Conservation (phyloP, 2,888 invertebrate genomes). For the Papilio demoleus region DNA sequence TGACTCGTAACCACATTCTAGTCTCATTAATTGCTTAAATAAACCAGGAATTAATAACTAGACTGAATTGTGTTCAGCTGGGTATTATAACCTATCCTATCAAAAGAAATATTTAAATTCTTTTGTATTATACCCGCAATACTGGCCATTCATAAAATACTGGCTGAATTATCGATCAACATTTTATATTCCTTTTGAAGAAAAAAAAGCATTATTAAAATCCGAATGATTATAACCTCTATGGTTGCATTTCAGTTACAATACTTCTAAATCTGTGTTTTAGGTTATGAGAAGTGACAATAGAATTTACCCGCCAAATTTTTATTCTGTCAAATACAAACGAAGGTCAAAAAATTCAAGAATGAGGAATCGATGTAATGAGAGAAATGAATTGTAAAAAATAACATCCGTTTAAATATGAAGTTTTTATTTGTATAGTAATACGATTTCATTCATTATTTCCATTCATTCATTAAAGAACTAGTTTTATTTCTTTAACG, state of each 20-base stretch:
- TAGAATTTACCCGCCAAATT: neutral
- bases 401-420: neutral
- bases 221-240: too few species aligned
- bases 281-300: too few species aligned
- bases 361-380: neutral
- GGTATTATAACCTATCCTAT: neutral
- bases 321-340: neutral
- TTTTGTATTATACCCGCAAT: too few species aligned
- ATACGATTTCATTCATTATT: conserved; percentile 9
- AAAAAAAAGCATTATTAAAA: too few species aligned
- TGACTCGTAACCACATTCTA: neutral
- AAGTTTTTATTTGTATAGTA: neutral
- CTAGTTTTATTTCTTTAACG: conserved; percentile 1
- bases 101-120: too few species aligned
- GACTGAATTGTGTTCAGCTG: neutral
- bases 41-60: neutral
- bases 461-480: conserved; percentile 4
- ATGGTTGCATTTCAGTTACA: too few species aligned
- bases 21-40: conserved; percentile 10
- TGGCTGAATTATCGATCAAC: too few species aligned
- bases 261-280: too few species aligned
- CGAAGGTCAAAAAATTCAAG: neutral
- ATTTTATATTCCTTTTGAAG: too few species aligned
- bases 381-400: neutral
- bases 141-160: too few species aligned